Evolutionary conservation across 2,113 vertebrate genomes (phyloP).

Genomic region (Rhinoderma darwinii): DNA sequence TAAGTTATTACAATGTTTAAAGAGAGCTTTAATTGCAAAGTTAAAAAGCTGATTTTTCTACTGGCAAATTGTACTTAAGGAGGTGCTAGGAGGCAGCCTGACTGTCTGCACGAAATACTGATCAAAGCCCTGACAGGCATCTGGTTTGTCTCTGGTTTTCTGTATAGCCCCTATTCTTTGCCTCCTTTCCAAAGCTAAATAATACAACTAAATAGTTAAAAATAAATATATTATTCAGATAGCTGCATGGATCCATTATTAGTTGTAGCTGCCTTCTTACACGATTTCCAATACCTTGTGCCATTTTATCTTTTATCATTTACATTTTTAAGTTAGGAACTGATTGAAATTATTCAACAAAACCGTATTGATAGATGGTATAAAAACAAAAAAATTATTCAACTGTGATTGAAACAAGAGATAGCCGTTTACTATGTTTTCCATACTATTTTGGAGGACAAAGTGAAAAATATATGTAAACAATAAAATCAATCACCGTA

Average conservation of each 20-base stretch:
- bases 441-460: too few relatives aligned
- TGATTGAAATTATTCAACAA: too few relatives aligned
- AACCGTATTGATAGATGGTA: too few relatives aligned
- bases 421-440: too few relatives aligned
- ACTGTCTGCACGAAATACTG: constrained; percentile 80
- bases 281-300: background rate
- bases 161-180: constrained; percentile 76
- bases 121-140: constrained; percentile 83
- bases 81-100: constrained; percentile 83
- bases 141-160: constrained; percentile 85
- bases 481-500: too few relatives aligned
- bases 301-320: too few relatives aligned
- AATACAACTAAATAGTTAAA: constrained; percentile 69
- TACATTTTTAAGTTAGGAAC: too few relatives aligned
- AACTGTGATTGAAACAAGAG: too few relatives aligned
- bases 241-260: background rate
- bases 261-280: background rate
- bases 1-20: constrained; percentile 75
- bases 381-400: too few relatives aligned
- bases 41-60: constrained; percentile 81
- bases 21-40: constrained; percentile 80
- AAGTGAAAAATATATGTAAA: too few relatives aligned
- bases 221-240: constrained; percentile 75
- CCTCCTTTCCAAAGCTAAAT: constrained; percentile 65
- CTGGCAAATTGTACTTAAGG: constrained; percentile 79